Percentiles rank a stretch among this genome's conserved stretches.
Conservation (phyloP, 2,113 vertebrate genomes). For the Bothrops jararaca region DNA sequence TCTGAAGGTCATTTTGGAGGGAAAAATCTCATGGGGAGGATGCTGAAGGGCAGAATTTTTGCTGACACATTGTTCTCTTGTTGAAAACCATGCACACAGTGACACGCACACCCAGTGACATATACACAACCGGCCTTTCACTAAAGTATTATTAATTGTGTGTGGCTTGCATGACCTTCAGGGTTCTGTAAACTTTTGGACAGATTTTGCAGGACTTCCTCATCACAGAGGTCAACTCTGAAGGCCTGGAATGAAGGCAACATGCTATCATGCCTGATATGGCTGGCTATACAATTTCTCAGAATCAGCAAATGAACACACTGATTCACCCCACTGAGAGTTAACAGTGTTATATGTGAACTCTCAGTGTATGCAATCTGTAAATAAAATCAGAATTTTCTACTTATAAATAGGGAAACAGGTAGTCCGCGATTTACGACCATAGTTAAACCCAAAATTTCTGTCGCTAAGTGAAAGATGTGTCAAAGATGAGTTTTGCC, state of each 20-base stretch:
- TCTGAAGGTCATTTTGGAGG: not conserved
- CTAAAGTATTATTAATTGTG: not conserved
- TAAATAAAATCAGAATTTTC: not conserved
- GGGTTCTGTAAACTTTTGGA: not conserved
- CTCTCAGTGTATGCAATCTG: not conserved
- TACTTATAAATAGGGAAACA: not conserved
- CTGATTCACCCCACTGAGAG: not conserved
- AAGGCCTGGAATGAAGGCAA: not conserved
- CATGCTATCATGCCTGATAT: constrained; percentile 25
- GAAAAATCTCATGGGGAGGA: not conserved
- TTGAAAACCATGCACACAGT: not conserved
- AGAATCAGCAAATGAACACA: not conserved
- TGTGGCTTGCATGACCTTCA: not conserved
- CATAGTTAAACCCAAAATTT: not conserved
- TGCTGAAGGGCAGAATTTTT: constrained; percentile 21
- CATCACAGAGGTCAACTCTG: not conserved
- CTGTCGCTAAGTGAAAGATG: not conserved
- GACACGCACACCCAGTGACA: not conserved
- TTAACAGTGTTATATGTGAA: constrained; percentile 7
- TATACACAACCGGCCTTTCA: not conserved
- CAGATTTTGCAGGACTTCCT: not conserved
- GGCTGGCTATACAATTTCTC: constrained; percentile 14
- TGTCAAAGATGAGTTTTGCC: not conserved
- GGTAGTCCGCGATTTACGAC: not conserved
- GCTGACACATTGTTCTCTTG: not conserved